phyloP scores from a whole-genome alignment of 2,113 vertebrate genomes.

The Cyphomyrus discorhynchus region DNA sequence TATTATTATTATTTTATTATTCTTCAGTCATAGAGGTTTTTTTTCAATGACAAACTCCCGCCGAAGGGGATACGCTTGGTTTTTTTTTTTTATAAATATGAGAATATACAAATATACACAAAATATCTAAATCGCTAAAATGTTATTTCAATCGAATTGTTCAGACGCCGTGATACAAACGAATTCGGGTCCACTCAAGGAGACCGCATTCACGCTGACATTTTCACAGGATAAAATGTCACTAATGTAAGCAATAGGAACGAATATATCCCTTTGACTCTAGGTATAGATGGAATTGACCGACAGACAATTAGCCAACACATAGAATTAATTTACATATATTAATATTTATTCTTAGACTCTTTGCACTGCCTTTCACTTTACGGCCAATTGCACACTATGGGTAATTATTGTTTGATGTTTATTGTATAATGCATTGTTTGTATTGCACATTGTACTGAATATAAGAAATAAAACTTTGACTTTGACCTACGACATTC shows the following conservation, averaged over 20 bases:
- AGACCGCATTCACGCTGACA: background rate
- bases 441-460: background rate
- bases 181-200: background rate
- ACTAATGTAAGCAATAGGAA: background rate
- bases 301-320: background rate
- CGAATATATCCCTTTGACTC: background rate
- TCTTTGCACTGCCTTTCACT: background rate
- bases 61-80: background rate
- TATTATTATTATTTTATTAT: background rate
- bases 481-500: background rate
- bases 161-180: background rate
- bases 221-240: background rate
- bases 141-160: background rate
- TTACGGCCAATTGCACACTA: background rate
- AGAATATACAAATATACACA: background rate
- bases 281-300: background rate
- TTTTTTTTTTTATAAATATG: background rate
- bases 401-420: background rate
- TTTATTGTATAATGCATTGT: background rate
- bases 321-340: background rate
- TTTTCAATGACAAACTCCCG: background rate
- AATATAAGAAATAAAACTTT: background rate
- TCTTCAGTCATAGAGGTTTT: background rate
- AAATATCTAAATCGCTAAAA: background rate
- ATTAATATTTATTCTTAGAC: background rate